These are phyloP conservation scores for Amphilophus citrinellus DNA, from an alignment of 2,113 vertebrate species.

Conservation along the genomic window DNA sequence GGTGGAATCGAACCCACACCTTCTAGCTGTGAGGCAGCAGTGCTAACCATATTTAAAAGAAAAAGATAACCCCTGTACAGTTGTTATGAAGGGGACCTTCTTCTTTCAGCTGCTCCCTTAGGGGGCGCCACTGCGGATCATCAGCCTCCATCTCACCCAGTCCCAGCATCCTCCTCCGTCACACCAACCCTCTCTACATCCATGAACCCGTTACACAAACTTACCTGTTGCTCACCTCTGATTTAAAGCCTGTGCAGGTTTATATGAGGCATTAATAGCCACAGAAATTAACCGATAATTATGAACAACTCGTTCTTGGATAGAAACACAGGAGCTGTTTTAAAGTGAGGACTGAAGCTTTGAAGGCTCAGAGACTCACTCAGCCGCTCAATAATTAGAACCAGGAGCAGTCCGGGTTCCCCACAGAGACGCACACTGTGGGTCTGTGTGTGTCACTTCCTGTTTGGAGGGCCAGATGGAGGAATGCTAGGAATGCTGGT, in stretches of 20 bases:
- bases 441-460: constrained; percentile 25
- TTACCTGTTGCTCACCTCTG: neutral
- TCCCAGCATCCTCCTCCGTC: neutral
- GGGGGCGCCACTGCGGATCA: neutral
- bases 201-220: neutral
- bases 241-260: neutral
- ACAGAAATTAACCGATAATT: neutral
- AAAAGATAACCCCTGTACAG: too few species aligned
- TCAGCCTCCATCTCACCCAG: neutral
- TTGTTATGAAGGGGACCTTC: too few species aligned
- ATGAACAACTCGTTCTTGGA: neutral
- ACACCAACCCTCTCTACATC: too few species aligned
- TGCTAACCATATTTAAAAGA: too few species aligned
- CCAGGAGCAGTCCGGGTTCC: constrained; percentile 42
- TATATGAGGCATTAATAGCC: too few species aligned
- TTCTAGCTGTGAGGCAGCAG: too few species aligned
- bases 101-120: neutral
- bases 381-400: constrained; percentile 44
- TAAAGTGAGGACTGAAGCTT: neutral
- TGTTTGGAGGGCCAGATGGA: constrained; percentile 47
- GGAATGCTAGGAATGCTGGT: constrained; percentile 71
- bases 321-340: neutral
- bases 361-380: neutral
- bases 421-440: constrained; percentile 22
- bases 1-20: too few species aligned